A percentile compares a stretch with the other conserved stretches of the same genome.
These are phyloP conservation scores for Ascaphus truei DNA, from an alignment of 2,113 vertebrate genomes.

Conservation along the genomic window DNA sequence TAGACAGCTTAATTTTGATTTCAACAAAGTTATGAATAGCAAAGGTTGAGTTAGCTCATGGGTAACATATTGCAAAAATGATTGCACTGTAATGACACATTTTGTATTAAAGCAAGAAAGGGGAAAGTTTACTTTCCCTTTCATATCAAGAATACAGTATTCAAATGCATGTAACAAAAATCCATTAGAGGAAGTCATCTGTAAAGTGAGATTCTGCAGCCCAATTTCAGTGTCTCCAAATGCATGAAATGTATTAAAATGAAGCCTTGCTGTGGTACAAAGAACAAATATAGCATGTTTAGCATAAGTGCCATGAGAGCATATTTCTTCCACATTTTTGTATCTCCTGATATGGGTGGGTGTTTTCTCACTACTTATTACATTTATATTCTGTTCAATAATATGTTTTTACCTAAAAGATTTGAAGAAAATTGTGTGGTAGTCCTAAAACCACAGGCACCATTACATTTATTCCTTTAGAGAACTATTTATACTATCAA, in stretches of 20 bases:
- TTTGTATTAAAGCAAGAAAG: conserved; percentile 11
- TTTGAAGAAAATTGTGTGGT: no score
- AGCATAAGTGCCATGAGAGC: conserved; percentile 7
- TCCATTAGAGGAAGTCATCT: conserved; percentile 23
- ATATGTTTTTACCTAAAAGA: no score
- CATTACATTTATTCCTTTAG: no score
- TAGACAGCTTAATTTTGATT: conserved; percentile 36
- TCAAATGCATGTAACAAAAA: conserved; percentile 15
- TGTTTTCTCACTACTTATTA: no score
- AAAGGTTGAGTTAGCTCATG: conserved; percentile 30
- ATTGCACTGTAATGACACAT: conserved; percentile 18
- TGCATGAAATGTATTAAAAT: neutral
- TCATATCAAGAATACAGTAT: neutral
- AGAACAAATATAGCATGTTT: neutral
- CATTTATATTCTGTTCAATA: no score
- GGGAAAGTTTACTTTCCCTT: conserved; percentile 30
- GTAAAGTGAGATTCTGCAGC: conserved; percentile 40
- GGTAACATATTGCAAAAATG: conserved; percentile 25
- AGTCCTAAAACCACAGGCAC: no score
- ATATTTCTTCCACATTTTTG: no score
- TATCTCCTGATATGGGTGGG: no score
- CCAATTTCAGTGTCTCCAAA: conserved; percentile 18
- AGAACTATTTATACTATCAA: no score
- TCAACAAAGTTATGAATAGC: conserved; percentile 30
- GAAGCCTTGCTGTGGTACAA: no score